phyloP scores from a whole-genome alignment of 2,113 vertebrate genomes.

The Bambusicola thoracicus region DNA sequence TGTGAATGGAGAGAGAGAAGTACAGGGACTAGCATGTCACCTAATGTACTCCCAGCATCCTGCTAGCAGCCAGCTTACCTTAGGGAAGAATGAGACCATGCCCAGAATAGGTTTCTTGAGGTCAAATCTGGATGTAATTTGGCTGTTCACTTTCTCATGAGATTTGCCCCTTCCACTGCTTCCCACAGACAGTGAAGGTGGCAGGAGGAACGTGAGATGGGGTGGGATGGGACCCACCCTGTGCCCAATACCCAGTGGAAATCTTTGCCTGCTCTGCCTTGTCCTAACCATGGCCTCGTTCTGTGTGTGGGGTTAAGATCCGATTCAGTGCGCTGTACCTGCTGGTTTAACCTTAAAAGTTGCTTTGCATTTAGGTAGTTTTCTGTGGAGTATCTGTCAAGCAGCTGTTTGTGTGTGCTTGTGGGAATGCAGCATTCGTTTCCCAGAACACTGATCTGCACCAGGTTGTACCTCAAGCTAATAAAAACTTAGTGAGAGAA shows the following conservation, averaged over 20 bases:
- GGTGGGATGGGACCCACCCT: neutral
- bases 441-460: neutral
- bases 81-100: neutral
- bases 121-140: neutral
- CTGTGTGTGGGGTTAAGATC: neutral
- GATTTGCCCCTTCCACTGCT: rapidly evolving
- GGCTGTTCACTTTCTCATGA: neutral
- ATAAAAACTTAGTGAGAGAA: neutral
- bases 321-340: neutral
- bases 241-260: neutral
- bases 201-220: neutral
- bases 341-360: neutral
- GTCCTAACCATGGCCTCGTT: neutral
- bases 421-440: neutral
- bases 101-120: neutral
- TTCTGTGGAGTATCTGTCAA: neutral
- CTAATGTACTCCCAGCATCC: neutral
- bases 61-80: neutral
- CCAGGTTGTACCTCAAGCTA: neutral
- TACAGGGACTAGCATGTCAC: neutral
- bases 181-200: neutral
- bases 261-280: neutral
- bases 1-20: neutral
- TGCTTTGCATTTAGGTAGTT: neutral
- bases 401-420: neutral